phyloP scores from a whole-genome alignment of 1,140 invertebrate species.

The Drosophila nebulosa region DNA sequence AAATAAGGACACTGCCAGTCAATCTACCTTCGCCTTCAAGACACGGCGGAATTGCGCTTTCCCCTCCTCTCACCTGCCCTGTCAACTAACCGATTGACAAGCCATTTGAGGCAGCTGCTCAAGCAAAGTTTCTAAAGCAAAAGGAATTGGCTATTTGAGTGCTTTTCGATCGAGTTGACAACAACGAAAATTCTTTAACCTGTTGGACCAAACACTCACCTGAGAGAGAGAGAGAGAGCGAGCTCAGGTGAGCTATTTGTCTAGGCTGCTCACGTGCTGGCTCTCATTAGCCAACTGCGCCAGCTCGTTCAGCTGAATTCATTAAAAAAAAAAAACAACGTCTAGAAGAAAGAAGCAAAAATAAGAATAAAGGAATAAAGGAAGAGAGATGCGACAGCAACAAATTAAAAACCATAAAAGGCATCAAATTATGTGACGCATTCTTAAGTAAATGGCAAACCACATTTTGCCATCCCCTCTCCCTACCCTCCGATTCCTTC shows the following conservation, averaged over 20 bases:
- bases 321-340: constrained; percentile 40
- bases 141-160: constrained; percentile 5
- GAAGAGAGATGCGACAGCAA: constrained; percentile 44
- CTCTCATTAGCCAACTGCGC: constrained; percentile 46
- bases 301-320: constrained; percentile 37
- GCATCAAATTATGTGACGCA: constrained; percentile 75
- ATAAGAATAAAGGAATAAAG: constrained; percentile 9
- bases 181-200: constrained; percentile 15
- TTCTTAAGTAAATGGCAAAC: constrained; percentile 36
- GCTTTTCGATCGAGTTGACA: constrained; percentile 35
- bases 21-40: constrained; percentile 12
- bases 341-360: neutral
- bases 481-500: neutral
- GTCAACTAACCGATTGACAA: neutral
- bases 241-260: neutral
- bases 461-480: neutral
- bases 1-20: constrained; percentile 25
- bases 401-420: constrained; percentile 78
- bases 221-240: too few relatives aligned
- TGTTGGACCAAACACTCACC: constrained; percentile 34
- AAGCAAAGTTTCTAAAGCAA: neutral
- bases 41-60: neutral
- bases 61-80: neutral
- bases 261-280: constrained; percentile 7
- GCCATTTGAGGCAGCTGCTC: neutral